A percentile compares a stretch with the other conserved stretches of the same genome.
phyloP scores from a whole-genome alignment of 2,113 vertebrate species.

The Myxocyprinus asiaticus region DNA sequence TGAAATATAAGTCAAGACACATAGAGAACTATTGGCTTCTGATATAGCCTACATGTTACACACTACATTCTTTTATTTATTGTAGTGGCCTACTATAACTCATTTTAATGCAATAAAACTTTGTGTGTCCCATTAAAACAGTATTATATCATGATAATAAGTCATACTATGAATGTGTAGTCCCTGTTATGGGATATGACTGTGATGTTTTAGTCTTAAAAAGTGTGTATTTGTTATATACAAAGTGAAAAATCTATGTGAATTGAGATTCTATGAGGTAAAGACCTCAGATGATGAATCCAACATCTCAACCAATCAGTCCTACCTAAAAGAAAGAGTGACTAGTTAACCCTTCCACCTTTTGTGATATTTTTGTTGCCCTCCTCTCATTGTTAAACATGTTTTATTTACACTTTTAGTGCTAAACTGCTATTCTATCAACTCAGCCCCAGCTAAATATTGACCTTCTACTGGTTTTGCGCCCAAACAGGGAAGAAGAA shows the following conservation, averaged over 20 bases:
- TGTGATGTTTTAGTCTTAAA: background rate
- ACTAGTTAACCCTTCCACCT: background rate
- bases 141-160: background rate
- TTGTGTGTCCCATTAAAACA: background rate
- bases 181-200: background rate
- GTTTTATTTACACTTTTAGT: background rate
- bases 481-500: conserved; percentile 92
- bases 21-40: background rate
- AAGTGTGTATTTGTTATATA: background rate
- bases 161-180: too few species aligned
- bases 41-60: background rate
- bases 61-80: background rate
- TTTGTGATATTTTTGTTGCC: background rate
- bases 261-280: conserved; percentile 3
- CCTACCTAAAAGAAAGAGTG: background rate
- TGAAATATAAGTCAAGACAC: too few species aligned
- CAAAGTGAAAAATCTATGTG: background rate
- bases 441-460: conserved; percentile 48
- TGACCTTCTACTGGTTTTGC: conserved; percentile 49
- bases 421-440: background rate
- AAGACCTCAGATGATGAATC: background rate
- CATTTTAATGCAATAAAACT: background rate
- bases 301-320: background rate
- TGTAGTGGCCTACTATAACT: background rate
- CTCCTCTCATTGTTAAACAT: too few species aligned